These are phyloP conservation scores for Larimichthys crocea DNA, from an alignment of 2,113 vertebrate species.

Conservation along the genomic window DNA sequence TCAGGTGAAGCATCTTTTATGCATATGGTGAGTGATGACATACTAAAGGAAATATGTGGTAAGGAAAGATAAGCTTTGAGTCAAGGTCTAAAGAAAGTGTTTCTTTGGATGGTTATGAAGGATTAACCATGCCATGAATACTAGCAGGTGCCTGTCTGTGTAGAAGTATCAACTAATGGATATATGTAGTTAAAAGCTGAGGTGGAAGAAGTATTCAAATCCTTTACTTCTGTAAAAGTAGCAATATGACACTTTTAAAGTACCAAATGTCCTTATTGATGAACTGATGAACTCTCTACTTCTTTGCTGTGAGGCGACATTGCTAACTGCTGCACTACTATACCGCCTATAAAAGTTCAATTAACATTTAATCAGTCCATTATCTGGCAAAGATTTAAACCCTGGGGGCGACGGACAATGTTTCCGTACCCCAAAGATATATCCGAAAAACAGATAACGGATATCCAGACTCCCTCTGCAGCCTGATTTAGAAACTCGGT, in stretches of 20 bases:
- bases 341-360: too few species aligned
- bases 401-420: too few species aligned
- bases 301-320: too few species aligned
- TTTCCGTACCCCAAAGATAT: too few species aligned
- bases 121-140: not conserved
- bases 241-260: not conserved
- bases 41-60: conserved; percentile 15
- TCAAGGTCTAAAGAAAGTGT: conserved; percentile 4
- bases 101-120: not conserved
- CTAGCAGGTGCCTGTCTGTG: not conserved
- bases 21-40: conserved; percentile 17
- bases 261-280: too few species aligned
- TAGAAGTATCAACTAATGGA: not conserved
- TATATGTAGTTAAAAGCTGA: not conserved
- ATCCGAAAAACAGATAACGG: too few species aligned
- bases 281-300: too few species aligned
- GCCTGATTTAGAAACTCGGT: too few species aligned
- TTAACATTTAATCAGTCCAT: too few species aligned
- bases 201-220: not conserved
- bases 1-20: conserved; percentile 27
- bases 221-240: not conserved
- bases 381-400: too few species aligned
- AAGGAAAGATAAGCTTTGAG: conserved; percentile 19
- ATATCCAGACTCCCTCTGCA: too few species aligned
- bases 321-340: too few species aligned